phyloP scores from a whole-genome alignment of 1,140 invertebrate genomes.

The Trichonephila clavata region DNA sequence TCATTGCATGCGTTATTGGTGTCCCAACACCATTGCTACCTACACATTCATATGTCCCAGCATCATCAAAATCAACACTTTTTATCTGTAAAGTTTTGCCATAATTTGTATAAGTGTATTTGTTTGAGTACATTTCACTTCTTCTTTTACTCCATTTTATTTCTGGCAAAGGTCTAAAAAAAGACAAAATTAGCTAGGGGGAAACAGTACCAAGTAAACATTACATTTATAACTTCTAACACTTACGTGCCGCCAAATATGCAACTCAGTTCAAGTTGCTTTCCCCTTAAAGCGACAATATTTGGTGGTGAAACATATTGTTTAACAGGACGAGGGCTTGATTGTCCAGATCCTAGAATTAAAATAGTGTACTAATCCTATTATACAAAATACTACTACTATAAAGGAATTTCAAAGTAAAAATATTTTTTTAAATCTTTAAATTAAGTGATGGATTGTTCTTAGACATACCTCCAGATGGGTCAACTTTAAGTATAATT shows the following conservation, averaged over 20 bases:
- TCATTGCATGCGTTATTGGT: conserved; percentile 91
- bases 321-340: conserved; percentile 85
- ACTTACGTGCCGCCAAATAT: conserved; percentile 79
- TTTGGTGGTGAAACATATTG: conserved; percentile 94
- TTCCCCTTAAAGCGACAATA: conserved; percentile 91
- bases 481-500: conserved; percentile 88
- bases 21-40: conserved; percentile 93
- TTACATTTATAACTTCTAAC: neutral
- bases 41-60: conserved; percentile 93
- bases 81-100: conserved; percentile 94
- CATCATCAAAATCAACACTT: conserved; percentile 91
- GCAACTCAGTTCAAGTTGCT: conserved; percentile 85
- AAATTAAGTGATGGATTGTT: too few species aligned
- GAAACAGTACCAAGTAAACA: neutral
- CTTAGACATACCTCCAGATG: conserved; percentile 83
- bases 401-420: too few species aligned
- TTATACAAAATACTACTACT: too few species aligned
- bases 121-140: conserved; percentile 82
- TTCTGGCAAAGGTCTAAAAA: conserved; percentile 81
- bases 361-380: neutral
- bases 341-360: conserved; percentile 83
- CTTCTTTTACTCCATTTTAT: conserved; percentile 91
- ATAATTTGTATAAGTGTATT: conserved; percentile 90
- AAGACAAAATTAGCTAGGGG: conserved; percentile 11
- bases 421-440: too few species aligned